phyloP scores from a whole-genome alignment of 2,888 invertebrate species.

The Lampropteryx suffumata region DNA sequence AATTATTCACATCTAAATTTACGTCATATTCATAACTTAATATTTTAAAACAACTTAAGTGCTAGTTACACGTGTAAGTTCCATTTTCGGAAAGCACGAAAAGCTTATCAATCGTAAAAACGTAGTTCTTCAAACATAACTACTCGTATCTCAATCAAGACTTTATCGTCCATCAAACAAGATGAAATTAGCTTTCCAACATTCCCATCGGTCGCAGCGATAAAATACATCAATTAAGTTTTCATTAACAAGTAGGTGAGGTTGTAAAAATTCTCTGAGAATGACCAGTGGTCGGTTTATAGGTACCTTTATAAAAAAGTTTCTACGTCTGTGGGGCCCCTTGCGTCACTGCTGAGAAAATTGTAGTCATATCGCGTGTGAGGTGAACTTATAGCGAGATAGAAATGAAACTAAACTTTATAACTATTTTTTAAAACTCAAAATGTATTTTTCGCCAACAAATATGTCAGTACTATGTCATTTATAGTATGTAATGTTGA shows the following conservation, averaged over 20 bases:
- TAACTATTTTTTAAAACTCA: too few relatives aligned
- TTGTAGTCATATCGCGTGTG: conserved; percentile 47
- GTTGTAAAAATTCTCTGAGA: conserved; percentile 48
- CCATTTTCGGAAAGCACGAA: neutral
- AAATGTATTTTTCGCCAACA: too few relatives aligned
- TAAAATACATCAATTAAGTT: conserved; percentile 25
- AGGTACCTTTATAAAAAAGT: conserved; percentile 52
- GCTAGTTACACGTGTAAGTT: too few relatives aligned
- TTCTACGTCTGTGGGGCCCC: conserved; percentile 61
- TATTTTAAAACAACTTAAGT: too few relatives aligned
- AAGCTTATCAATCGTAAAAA: neutral
- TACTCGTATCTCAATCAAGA: conserved; percentile 15
- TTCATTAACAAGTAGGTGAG: conserved; percentile 39
- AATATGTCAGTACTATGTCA: too few relatives aligned
- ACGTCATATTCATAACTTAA: too few relatives aligned
- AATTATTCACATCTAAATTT: too few relatives aligned
- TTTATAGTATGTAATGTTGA: too few relatives aligned
- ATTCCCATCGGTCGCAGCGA: conserved; percentile 20
- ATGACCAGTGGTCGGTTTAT: conserved; percentile 45
- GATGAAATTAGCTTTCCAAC: conserved; percentile 31
- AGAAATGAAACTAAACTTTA: too few relatives aligned
- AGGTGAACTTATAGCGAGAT: conserved; percentile 44
- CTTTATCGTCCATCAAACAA: conserved; percentile 22
- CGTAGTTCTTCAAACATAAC: conserved; percentile 1
- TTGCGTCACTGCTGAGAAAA: conserved; percentile 69